Evolutionary conservation across 2,888 invertebrate genomes (phyloP), one percentile per base, ranked within the genome.

Genomic region (Drosophila parthenogenetica): DNA sequence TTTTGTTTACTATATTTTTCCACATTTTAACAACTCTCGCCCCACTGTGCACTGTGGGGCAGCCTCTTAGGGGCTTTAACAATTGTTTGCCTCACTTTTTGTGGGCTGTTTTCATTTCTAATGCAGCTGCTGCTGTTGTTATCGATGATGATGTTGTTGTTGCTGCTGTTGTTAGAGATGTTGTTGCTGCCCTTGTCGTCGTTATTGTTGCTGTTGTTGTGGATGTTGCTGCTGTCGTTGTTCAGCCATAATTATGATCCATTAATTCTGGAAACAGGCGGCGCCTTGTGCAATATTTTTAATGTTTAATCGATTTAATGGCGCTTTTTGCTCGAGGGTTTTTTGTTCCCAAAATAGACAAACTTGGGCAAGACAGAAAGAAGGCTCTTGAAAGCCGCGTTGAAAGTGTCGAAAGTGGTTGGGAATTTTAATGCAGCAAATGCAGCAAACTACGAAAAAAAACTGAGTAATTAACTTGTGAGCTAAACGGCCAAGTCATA

Each of bases 301-400:
- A 88, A 84, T 84, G 84, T 84, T 74, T 88, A 84, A 88, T 88
- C 87, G 81, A 88, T 84, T 84, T 88, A 87, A 84, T 88, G 74
- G 78, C 89, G 78, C 82, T 88, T 80, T 79, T 72, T 72, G 86
- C 88, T 77, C 19, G 71, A 68, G 86, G 83, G 82, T 82, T 59
- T 29, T 22, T 40, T 43, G 59, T 16, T 55, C 53, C 32, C 42
- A 39, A 58, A 58, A 62, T 55, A 61, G 55, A 55, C 45, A 51
- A 73, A 72, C 73, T 87, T 85, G 73, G 49, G 81, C 76, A 87
- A 84, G 78, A 77, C 48, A 68, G 42, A 48, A 46, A 57, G 55
- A 45, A 49, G 50, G 51, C 58, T 59, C 53, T 62, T 35, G 35
- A 11, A 13, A 35, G 13, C 0, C 3, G 35, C 29, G 13, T 35